Evolutionary conservation across 2,797 vertebrate species (phyloP), one percentile per base, ranked within the genome.

Genomic region (Steatocranus sp.): DNA sequence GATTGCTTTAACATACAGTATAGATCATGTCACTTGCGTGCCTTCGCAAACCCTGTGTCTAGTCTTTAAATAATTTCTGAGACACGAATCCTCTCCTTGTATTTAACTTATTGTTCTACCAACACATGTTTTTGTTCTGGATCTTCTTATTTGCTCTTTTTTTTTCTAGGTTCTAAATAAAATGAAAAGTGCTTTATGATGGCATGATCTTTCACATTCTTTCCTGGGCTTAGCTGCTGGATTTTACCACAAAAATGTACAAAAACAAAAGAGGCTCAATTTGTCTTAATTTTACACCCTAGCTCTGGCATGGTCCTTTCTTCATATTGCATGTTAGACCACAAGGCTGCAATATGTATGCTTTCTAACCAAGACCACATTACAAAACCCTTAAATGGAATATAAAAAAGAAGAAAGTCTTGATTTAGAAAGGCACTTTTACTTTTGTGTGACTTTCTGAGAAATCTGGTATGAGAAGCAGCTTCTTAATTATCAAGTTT

Each of bases 61-160:
- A 46, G 17, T 73, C 79, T 85, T 82, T 81, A 75, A 81, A 83
- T 85, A 82, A 89, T 89, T 92, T 86, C 79, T 86, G 77, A 87
- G 74, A 88, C 83, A 83, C 84, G 49, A 81, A 77, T 86, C 66
- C 41, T 88, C 76, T 82, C 78, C 86, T 78, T 85, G 76, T 93
- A 76, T 93, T 95, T 95, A 95, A 96, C 93, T 95, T 96, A 96
- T 95, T 95, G 89, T 88, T 94, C 84, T 91, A 82, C 85, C 78
- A 80, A 89, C 82, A 88, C 75, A 11, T 80, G 54, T 83, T 89
- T 86, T 83, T 74, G 68, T 80, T 86, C 81, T 86, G 76, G 83
- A 86, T 80, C 84, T 87, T 89, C 75, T 82, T 83, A 43, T 90
- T 90, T 80, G 56, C 80, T 83, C 77, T 80, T 88, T 89, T 88